These are phyloP conservation scores for Lateolabrax maculatus DNA, from an alignment of 2,797 vertebrate genomes.

Conservation along the genomic window DNA sequence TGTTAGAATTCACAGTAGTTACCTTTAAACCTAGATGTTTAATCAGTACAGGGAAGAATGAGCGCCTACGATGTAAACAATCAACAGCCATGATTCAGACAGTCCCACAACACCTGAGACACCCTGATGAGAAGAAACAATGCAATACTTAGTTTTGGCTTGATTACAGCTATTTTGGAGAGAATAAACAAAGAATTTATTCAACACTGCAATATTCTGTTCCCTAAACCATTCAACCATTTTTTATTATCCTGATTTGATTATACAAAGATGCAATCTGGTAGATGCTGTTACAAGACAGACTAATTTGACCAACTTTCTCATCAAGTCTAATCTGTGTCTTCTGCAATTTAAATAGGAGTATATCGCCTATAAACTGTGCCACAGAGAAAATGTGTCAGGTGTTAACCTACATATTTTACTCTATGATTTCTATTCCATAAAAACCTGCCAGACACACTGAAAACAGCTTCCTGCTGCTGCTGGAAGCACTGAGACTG, in stretches of 20 bases:
- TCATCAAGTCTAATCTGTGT: not conserved
- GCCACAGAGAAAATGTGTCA: too few species aligned
- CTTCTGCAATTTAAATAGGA: not conserved
- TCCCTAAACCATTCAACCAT: not conserved
- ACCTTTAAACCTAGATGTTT: not conserved
- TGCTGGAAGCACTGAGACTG: not conserved
- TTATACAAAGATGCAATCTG: not conserved
- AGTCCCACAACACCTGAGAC: not conserved
- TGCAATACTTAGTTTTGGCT: not conserved
- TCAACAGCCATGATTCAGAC: not conserved
- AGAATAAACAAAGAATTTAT: not conserved
- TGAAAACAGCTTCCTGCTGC: not conserved
- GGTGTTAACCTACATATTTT: too few species aligned
- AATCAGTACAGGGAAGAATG: not conserved
- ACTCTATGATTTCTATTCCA: not conserved
- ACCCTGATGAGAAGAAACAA: not conserved
- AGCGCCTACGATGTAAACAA: not conserved
- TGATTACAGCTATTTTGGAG: conserved; percentile 1
- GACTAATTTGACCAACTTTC: not conserved
- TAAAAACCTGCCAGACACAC: too few species aligned
- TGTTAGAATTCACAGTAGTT: not conserved
- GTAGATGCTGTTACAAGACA: not conserved
- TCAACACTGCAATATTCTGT: not conserved
- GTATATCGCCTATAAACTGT: not conserved
- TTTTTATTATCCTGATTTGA: not conserved